phyloP scores from a whole-genome alignment of 2,888 invertebrate genomes.

The Watsonalla binaria region DNA sequence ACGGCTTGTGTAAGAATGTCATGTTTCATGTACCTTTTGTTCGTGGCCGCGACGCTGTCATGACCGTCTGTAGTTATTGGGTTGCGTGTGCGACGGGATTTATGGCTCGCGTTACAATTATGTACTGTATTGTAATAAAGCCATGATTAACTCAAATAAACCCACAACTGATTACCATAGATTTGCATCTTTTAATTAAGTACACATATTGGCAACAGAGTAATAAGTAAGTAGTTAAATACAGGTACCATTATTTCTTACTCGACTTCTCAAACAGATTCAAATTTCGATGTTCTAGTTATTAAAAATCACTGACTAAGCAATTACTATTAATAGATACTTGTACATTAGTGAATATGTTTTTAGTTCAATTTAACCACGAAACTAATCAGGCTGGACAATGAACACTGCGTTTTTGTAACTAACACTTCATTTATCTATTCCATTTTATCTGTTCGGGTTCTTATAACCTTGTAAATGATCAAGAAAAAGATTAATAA shows the following conservation, averaged over 20 bases:
- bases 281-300: no score
- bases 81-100: conserved; percentile 5
- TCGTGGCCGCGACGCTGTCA: conserved; percentile 42
- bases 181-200: no score
- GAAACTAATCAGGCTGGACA: conserved; percentile 12
- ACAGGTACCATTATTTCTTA: no score
- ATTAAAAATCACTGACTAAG: no score
- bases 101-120: conserved; percentile 3
- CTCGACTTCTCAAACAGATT: no score
- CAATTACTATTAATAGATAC: no score
- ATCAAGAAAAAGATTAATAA: neutral
- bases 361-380: neutral
- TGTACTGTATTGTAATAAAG: conserved; percentile 3
- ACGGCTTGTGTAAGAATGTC: conserved; percentile 21
- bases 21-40: conserved; percentile 37
- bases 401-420: neutral
- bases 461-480: no score
- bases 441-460: neutral
- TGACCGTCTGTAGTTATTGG: conserved; percentile 14
- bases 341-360: neutral
- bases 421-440: neutral
- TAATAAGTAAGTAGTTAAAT: no score
- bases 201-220: no score
- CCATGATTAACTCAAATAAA: neutral
- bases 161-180: neutral